Evolutionary conservation across 2,888 invertebrate genomes (phyloP).

Genomic region (Tinea pellionella): DNA sequence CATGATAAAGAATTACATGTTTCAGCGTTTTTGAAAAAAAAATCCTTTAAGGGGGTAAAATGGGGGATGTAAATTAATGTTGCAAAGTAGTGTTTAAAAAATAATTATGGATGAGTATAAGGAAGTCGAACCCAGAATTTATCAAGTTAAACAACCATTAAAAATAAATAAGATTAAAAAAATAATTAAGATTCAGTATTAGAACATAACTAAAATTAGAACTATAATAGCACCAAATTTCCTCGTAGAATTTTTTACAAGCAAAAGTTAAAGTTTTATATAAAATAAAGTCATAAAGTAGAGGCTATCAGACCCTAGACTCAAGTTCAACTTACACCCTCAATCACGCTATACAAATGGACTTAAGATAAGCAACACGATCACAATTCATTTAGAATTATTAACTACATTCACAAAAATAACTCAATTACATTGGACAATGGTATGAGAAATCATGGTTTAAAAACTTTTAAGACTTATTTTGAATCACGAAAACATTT

Average conservation of each 20-base stretch:
- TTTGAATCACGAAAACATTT: not conserved
- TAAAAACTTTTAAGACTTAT: not conserved
- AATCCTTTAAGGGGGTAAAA: too few relatives aligned
- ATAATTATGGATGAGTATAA: too few relatives aligned
- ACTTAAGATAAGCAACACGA: constrained; percentile 27
- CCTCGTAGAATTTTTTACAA: not conserved
- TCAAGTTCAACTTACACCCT: constrained; percentile 19
- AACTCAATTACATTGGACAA: constrained; percentile 7
- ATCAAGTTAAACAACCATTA: too few relatives aligned
- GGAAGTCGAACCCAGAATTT: too few relatives aligned
- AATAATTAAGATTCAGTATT: too few relatives aligned
- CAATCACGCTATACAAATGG: constrained; percentile 26
- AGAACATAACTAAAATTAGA: not conserved
- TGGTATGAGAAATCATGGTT: not conserved
- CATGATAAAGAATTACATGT: too few relatives aligned
- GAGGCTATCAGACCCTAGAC: constrained; percentile 19
- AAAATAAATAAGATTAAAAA: too few relatives aligned
- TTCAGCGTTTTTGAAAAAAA: too few relatives aligned
- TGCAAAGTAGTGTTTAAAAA: too few relatives aligned
- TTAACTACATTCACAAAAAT: constrained; percentile 8
- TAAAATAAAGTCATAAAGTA: constrained; percentile 30
- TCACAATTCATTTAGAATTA: constrained; percentile 22
- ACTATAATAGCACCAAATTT: not conserved
- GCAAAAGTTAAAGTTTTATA: constrained; percentile 16
- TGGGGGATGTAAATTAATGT: too few relatives aligned